Conservation (phyloP, 1,140 invertebrate species). For the Bicyclus anynana region DNA sequence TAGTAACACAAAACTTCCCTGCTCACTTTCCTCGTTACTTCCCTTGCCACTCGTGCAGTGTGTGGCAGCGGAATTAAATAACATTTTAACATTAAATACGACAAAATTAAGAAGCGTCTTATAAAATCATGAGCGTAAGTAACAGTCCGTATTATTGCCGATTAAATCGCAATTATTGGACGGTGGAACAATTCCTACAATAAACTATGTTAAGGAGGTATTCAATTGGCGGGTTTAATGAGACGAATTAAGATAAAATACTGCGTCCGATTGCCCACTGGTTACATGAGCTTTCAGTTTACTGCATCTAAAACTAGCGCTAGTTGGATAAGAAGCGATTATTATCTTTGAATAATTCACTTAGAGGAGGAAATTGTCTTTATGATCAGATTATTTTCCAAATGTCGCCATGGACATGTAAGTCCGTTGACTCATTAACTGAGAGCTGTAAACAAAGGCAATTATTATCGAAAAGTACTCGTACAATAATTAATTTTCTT, state of each 20-base stretch:
- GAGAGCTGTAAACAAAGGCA: too few species aligned
- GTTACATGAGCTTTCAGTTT: constrained; percentile 21
- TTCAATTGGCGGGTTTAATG: constrained; percentile 48
- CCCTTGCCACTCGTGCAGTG: too few species aligned
- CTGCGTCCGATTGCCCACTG: constrained; percentile 18
- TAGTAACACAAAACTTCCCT: too few species aligned
- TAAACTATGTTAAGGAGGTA: constrained; percentile 62
- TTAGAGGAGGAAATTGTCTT: constrained; percentile 7
- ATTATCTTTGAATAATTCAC: constrained; percentile 15
- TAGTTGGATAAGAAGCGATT: constrained; percentile 14
- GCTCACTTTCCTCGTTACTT: too few species aligned
- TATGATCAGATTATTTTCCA: neutral
- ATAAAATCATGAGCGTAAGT: neutral
- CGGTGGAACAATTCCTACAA: constrained; percentile 56
- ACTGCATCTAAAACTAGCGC: constrained; percentile 16
- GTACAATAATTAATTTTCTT: too few species aligned
- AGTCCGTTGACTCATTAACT: too few species aligned
- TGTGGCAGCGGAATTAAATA: too few species aligned
- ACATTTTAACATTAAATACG: too few species aligned
- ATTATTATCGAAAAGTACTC: too few species aligned
- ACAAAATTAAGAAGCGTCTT: too few species aligned
- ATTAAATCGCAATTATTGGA: constrained; percentile 36
- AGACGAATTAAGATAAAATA: constrained; percentile 59
- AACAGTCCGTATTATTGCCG: constrained; percentile 12
- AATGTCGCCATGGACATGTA: neutral